Evolutionary conservation across 2,888 invertebrate genomes (phyloP).

Genomic region (Prosopocoilus inquinatus): DNA sequence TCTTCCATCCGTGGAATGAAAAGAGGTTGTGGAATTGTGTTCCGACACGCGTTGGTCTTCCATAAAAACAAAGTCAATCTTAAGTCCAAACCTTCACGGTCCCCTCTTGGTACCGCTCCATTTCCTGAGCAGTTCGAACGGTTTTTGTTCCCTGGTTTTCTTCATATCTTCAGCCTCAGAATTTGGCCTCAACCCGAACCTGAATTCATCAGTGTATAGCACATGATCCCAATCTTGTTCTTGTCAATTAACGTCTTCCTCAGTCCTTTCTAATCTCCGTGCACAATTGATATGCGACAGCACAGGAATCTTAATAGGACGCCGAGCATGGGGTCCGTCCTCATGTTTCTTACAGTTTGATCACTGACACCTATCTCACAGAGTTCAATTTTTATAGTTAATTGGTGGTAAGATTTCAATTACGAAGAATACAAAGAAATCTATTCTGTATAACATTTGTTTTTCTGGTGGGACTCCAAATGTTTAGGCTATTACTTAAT

Average conservation of each 20-base stretch:
- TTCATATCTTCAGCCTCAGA: background rate
- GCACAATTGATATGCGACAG: background rate
- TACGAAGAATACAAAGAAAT: background rate
- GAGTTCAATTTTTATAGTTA: background rate
- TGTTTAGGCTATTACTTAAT: too few species aligned
- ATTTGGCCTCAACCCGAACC: background rate
- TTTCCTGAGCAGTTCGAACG: conserved; percentile 2
- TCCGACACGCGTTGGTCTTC: conserved; percentile 16
- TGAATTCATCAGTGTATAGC: background rate
- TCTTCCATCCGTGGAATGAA: background rate
- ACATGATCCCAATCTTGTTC: conserved; percentile 1
- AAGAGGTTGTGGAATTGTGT: conserved; percentile 8
- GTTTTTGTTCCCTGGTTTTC: background rate
- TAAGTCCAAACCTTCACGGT: conserved; percentile 3
- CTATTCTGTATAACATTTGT: background rate
- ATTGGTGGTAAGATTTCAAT: background rate
- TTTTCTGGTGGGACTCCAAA: background rate
- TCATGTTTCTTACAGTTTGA: conserved; percentile 2
- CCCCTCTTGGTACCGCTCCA: background rate
- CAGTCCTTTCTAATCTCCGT: conserved; percentile 1
- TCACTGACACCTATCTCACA: background rate
- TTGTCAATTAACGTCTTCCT: conserved; percentile 1
- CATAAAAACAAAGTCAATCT: conserved; percentile 1
- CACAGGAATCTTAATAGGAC: too few species aligned
- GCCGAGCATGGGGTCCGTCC: background rate